These are phyloP conservation scores for Monodelphis domestica DNA, from an alignment of 2,797 vertebrate species.

Conservation along the genomic window DNA sequence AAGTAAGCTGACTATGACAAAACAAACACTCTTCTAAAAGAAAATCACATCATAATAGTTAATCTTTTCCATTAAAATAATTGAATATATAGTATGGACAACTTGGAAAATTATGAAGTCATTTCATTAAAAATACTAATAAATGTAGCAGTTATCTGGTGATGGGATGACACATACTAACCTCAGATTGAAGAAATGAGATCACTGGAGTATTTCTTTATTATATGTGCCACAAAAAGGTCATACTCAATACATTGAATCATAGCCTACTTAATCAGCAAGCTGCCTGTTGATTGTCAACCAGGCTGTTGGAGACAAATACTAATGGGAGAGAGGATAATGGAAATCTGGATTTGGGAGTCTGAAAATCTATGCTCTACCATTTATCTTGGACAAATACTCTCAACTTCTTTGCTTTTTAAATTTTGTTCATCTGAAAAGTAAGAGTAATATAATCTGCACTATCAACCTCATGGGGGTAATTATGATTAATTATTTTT, in stretches of 20 bases:
- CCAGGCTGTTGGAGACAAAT: not conserved
- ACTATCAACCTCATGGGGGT: not conserved
- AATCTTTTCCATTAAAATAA: not conserved
- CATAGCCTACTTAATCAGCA: not conserved
- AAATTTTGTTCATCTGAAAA: not conserved
- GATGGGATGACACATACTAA: not conserved
- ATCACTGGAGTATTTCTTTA: not conserved
- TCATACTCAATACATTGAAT: not conserved
- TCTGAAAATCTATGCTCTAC: not conserved
- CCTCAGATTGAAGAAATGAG: not conserved
- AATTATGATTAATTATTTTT: too few species aligned
- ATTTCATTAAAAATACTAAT: not conserved
- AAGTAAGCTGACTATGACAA: too few species aligned
- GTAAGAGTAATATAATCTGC: not conserved
- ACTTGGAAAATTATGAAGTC: not conserved
- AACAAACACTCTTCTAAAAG: too few species aligned
- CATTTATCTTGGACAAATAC: not conserved
- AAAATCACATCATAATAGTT: not conserved
- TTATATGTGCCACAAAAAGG: not conserved
- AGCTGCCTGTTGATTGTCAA: not conserved
- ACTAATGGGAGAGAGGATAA: not conserved
- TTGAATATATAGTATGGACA: not conserved
- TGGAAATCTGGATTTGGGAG: not conserved
- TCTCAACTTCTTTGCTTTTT: not conserved
- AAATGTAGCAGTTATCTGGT: not conserved